Evolutionary conservation across 2,888 invertebrate species (phyloP).

Genomic region (Melitaea athalia): DNA sequence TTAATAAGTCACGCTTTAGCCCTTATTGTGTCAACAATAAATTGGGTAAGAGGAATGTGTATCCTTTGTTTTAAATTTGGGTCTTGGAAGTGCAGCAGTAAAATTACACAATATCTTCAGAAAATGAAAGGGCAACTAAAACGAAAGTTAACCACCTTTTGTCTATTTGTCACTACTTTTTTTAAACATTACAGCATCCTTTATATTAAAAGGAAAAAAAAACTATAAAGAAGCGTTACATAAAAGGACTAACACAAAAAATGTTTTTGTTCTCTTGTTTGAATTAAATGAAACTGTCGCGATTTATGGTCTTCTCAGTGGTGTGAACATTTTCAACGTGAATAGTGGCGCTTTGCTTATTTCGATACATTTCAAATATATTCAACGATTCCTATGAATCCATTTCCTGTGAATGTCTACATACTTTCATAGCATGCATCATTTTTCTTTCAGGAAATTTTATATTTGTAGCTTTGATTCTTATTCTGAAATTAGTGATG

Average conservation of each 20-base stretch:
- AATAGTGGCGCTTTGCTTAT: constrained; percentile 11
- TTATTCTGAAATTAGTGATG: not conserved
- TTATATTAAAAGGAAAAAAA: constrained; percentile 18
- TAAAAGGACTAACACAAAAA: not conserved
- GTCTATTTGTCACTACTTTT: constrained; percentile 39
- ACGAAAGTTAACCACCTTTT: constrained; percentile 55
- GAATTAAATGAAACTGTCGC: constrained; percentile 33
- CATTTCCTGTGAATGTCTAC: constrained; percentile 34
- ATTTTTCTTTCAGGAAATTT: constrained; percentile 13
- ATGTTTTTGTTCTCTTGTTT: constrained; percentile 21
- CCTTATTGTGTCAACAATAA: constrained; percentile 40
- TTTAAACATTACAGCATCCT: constrained; percentile 32
- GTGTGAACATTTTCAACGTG: constrained; percentile 21
- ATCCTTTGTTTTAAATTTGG: constrained; percentile 46
- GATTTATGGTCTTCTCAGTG: constrained; percentile 21
- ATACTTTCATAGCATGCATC: constrained; percentile 30
- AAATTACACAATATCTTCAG: constrained; percentile 46
- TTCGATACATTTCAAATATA: constrained; percentile 31
- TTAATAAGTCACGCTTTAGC: constrained; percentile 20
- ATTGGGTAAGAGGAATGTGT: constrained; percentile 43
- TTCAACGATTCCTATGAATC: constrained; percentile 30
- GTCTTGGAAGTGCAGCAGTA: constrained; percentile 44
- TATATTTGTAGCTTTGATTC: not conserved
- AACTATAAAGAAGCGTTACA: constrained; percentile 19
- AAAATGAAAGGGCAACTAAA: constrained; percentile 55